phyloP scores from a whole-genome alignment of 2,113 vertebrate species.

The Colistium nudipinnis region DNA sequence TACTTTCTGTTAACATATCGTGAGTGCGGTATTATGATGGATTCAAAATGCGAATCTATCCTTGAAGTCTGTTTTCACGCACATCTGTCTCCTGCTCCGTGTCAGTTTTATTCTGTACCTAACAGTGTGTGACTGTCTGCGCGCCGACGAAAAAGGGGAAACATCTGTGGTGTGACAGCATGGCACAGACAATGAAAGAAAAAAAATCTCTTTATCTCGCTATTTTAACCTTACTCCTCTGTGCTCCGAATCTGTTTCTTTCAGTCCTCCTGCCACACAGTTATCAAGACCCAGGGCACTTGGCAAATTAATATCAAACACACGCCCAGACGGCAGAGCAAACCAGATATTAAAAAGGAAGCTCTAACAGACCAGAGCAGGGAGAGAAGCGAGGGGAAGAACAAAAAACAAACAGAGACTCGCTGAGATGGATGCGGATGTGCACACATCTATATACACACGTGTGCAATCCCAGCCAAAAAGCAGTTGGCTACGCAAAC shows the following conservation, averaged over 20 bases:
- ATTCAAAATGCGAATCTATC: background rate
- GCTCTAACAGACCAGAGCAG: conserved; percentile 29
- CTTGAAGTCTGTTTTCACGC: background rate
- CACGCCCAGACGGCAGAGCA: conserved; percentile 43
- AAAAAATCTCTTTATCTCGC: background rate
- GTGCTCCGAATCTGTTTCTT: conserved; percentile 10
- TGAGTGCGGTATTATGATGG: background rate
- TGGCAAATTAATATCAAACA: conserved; percentile 48
- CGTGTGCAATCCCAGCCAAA: no score
- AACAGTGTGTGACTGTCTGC: conserved; percentile 12
- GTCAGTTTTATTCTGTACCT: background rate
- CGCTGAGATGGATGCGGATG: conserved; percentile 41
- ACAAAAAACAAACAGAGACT: conserved; percentile 5
- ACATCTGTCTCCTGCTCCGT: conserved; percentile 7
- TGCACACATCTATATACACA: conserved; percentile 27
- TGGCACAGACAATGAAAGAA: conserved; percentile 20
- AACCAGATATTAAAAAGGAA: conserved; percentile 53
- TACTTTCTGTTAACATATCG: background rate
- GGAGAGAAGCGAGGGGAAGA: background rate
- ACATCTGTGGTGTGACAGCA: conserved; percentile 19
- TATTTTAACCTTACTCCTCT: conserved; percentile 5
- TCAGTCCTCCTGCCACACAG: conserved; percentile 8
- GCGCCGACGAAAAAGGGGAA: conserved; percentile 20
- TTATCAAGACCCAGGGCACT: conserved; percentile 19
- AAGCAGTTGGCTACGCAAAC: no score